A percentile compares a stretch with the other conserved stretches of the same genome.
These are phyloP conservation scores for Aleiodes leptofemur DNA, from an alignment of 2,888 invertebrate genomes.

Conservation along the genomic window DNA sequence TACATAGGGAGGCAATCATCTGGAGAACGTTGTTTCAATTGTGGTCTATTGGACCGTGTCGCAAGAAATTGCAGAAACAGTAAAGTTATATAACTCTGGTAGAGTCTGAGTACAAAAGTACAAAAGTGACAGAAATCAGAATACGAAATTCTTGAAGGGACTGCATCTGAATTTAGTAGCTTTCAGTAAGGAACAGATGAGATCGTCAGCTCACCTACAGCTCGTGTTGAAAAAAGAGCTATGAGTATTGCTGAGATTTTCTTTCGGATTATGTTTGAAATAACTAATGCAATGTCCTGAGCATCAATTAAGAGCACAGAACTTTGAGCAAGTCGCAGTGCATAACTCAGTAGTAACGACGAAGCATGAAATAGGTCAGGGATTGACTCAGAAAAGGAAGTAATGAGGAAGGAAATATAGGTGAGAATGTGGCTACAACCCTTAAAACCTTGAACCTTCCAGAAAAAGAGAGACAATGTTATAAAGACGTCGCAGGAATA, in stretches of 20 bases:
- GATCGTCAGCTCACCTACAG: neutral
- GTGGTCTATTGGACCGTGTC: no score
- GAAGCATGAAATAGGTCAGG: neutral
- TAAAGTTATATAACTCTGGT: neutral
- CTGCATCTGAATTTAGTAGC: neutral
- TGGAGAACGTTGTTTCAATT: no score
- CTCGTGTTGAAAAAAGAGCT: neutral
- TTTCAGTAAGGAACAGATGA: neutral
- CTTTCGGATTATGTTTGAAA: neutral
- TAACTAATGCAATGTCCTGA: neutral
- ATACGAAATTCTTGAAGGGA: neutral
- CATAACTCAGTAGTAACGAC: neutral
- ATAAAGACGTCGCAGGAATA: no score
- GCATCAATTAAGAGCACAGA: neutral
- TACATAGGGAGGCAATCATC: no score
- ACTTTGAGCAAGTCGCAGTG: neutral
- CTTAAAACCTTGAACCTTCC: no score
- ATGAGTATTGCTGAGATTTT: neutral
- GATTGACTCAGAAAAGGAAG: no score
- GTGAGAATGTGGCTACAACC: no score
- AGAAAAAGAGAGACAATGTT: no score
- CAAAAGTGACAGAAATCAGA: no score
- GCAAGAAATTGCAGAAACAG: no score
- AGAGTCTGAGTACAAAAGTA: constrained; percentile 3
- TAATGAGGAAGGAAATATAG: no score